A percentile compares a stretch with the other conserved stretches of the same genome.
These are phyloP conservation scores for Drymodes brunneopygia DNA, from an alignment of 2,113 vertebrate species.

Conservation along the genomic window DNA sequence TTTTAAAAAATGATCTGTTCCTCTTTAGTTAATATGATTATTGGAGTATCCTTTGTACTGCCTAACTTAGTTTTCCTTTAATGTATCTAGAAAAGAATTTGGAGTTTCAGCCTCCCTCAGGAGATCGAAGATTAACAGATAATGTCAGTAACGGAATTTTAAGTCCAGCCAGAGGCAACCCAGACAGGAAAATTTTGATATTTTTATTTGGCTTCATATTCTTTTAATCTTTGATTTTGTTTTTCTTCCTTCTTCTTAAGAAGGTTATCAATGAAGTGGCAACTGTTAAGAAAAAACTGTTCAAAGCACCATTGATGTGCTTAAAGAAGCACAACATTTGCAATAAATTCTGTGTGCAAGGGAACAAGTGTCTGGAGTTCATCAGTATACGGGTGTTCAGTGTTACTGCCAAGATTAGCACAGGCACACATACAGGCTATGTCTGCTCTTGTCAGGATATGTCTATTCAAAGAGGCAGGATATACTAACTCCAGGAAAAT, in stretches of 20 bases:
- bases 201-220: conserved; percentile 21
- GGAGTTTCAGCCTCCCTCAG: neutral
- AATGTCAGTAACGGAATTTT: conserved; percentile 56
- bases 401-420: conserved; percentile 18
- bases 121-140: conserved; percentile 45
- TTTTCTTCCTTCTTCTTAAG: conserved; percentile 37
- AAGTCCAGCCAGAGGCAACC: conserved; percentile 26
- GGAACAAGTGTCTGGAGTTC: conserved; percentile 30
- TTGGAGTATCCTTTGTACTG: neutral
- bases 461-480: conserved; percentile 25
- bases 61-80: neutral
- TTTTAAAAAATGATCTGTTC: neutral
- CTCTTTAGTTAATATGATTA: neutral
- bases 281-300: neutral
- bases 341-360: neutral
- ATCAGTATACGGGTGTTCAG: neutral
- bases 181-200: neutral
- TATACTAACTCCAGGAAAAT: conserved; percentile 43
- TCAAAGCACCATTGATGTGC: neutral
- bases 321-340: neutral
- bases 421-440: neutral
- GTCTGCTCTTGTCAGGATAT: conserved; percentile 15
- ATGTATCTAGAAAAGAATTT: conserved; percentile 14
- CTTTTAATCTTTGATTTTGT: conserved; percentile 21
- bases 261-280: conserved; percentile 3